These are phyloP conservation scores for Actinemys pallida DNA, from an alignment of 2,113 vertebrate genomes.

Conservation along the genomic window DNA sequence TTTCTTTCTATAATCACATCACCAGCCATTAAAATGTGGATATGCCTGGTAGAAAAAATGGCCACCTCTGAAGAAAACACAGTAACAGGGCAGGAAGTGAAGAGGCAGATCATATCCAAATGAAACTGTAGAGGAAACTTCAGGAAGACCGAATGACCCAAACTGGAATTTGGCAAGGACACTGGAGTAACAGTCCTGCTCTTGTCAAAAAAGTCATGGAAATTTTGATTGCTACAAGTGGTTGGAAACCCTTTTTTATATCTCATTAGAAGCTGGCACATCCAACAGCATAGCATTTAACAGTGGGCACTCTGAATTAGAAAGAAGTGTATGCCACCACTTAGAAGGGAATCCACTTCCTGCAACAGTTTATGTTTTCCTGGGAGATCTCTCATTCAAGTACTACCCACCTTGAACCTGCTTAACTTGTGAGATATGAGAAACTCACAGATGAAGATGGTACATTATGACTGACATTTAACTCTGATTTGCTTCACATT, in stretches of 20 bases:
- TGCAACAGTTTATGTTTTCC: neutral
- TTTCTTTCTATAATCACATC: neutral
- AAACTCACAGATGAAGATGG: neutral
- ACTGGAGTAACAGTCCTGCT: neutral
- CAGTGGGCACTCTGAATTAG: neutral
- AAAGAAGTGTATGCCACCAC: neutral
- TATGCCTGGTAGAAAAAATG: neutral
- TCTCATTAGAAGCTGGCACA: neutral
- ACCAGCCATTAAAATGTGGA: neutral
- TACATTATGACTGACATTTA: neutral
- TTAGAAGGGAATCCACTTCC: neutral
- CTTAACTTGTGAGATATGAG: neutral
- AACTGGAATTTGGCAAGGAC: neutral
- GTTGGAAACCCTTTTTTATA: neutral
- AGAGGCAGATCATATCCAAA: rapidly evolving
- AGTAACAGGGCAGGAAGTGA: rapidly evolving
- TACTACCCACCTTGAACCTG: neutral
- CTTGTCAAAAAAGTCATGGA: neutral
- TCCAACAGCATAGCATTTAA: rapidly evolving
- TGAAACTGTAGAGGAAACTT: neutral
- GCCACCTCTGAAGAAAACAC: neutral
- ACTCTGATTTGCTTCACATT: neutral
- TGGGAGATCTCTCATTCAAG: rapidly evolving
- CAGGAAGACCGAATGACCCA: neutral
- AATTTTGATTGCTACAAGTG: rapidly evolving